These are phyloP conservation scores for Drosophila cardini DNA, from an alignment of 1,140 invertebrate genomes.

Conservation along the genomic window DNA sequence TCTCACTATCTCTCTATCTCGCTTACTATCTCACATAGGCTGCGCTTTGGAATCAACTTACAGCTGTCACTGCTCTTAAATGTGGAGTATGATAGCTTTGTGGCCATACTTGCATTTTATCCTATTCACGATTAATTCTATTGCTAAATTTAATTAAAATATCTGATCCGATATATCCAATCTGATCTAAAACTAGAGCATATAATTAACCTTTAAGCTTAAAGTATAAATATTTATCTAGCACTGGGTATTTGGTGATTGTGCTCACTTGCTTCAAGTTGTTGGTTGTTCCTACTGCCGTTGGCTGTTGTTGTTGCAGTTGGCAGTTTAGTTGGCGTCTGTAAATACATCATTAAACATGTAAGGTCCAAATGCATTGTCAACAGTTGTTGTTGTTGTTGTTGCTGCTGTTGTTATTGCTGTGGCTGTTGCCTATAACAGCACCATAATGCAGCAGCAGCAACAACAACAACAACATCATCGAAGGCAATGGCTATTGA, in stretches of 20 bases:
- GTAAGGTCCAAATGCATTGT: constrained; percentile 79
- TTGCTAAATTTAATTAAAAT: no score
- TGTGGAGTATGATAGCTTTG: background rate
- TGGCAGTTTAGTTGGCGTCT: constrained; percentile 73
- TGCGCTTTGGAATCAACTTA: constrained; percentile 5
- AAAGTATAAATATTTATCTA: no score
- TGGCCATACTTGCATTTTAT: no score
- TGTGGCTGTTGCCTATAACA: constrained; percentile 2
- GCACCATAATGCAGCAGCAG: constrained; percentile 9
- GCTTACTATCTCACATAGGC: no score
- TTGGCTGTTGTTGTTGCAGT: background rate
- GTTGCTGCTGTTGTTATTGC: constrained; percentile 13
- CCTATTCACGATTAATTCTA: no score
- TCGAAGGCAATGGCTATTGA: constrained; percentile 9
- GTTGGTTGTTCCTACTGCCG: background rate
- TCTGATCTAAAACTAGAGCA: no score
- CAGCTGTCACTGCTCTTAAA: background rate
- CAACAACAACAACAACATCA: background rate
- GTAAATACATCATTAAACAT: constrained; percentile 82
- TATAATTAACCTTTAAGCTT: no score
- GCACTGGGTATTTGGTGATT: background rate
- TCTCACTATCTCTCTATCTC: no score
- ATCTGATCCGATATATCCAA: no score
- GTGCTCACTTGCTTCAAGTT: background rate
- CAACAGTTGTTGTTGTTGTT: constrained; percentile 59